Conservation (phyloP, 2,888 invertebrate species). For the Globia sparganii region DNA sequence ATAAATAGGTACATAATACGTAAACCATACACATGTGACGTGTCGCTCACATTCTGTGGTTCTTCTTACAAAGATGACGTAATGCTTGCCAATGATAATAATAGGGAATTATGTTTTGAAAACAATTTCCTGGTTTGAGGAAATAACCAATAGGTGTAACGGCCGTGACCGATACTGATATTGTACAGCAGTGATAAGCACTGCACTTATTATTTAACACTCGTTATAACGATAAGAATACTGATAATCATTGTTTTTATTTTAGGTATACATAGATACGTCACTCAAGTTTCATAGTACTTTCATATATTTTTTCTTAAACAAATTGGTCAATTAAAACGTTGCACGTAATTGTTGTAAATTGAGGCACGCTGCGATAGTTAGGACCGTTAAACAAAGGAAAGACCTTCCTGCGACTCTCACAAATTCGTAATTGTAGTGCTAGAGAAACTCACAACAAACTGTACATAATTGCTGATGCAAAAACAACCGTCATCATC, state of each 20-base stretch:
- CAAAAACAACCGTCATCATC: slow-evolving; percentile 87
- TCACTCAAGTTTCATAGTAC: slow-evolving; percentile 55
- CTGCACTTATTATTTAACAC: slow-evolving; percentile 55
- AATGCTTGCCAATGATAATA: slow-evolving; percentile 65
- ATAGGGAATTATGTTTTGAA: slow-evolving; percentile 73
- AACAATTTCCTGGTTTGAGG: slow-evolving; percentile 74
- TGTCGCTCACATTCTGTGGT: slow-evolving; percentile 38
- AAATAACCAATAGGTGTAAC: slow-evolving; percentile 67
- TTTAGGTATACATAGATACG: slow-evolving; percentile 48
- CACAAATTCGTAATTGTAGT: slow-evolving; percentile 88
- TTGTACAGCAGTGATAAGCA: slow-evolving; percentile 42
- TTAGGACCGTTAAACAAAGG: slow-evolving; percentile 83
- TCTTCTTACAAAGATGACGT: slow-evolving; percentile 64
- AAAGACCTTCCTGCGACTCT: slow-evolving; percentile 82
- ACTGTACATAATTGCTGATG: slow-evolving; percentile 89
- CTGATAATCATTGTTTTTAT: slow-evolving; percentile 50
- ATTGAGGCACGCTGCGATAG: slow-evolving; percentile 78
- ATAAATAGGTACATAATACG: slow-evolving; percentile 28
- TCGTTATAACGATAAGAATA: slow-evolving; percentile 49
- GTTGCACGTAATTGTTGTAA: slow-evolving; percentile 77
- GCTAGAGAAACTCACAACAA: slow-evolving; percentile 86
- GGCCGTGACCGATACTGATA: slow-evolving; percentile 69
- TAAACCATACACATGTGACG: slow-evolving; percentile 39
- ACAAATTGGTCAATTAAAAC: slow-evolving; percentile 81
- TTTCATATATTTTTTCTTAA: slow-evolving; percentile 72